phyloP scores from a whole-genome alignment of 2,113 vertebrate genomes.

The Nematolebias whitei region DNA sequence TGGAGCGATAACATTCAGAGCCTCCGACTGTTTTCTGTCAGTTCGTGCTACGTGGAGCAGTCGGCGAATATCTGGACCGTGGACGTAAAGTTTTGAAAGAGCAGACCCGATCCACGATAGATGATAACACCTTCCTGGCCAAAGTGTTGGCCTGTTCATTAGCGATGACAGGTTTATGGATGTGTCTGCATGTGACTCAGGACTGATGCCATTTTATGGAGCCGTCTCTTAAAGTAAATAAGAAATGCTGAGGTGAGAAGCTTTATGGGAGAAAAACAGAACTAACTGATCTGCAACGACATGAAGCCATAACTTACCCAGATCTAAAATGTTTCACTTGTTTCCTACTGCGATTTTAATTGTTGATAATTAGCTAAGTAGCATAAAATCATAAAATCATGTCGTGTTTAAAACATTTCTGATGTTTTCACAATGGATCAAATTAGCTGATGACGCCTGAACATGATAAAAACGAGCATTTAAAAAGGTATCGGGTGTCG shows the following conservation, averaged over 20 bases:
- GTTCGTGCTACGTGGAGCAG: background rate
- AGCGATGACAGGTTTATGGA: background rate
- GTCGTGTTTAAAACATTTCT: too few relatives aligned
- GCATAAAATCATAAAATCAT: too few relatives aligned
- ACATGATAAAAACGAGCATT: too few relatives aligned
- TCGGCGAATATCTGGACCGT: background rate
- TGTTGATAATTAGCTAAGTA: too few relatives aligned
- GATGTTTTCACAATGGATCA: too few relatives aligned
- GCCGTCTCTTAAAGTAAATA: background rate
- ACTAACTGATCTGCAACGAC: background rate
- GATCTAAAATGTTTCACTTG: background rate
- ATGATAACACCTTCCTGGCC: background rate
- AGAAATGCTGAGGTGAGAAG: background rate
- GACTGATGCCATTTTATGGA: background rate
- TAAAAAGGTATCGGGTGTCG: too few relatives aligned
- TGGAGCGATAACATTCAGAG: too few relatives aligned
- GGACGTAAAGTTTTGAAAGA: too few relatives aligned
- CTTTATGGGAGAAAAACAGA: background rate
- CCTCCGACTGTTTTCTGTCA: too few relatives aligned
- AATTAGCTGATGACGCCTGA: too few relatives aligned
- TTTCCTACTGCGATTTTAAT: too few relatives aligned
- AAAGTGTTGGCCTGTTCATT: background rate
- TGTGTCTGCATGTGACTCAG: background rate
- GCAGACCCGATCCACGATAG: background rate
- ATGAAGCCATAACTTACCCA: background rate